Evolutionary conservation across 92 coral and sea anemone species (phyloP), one percentile per base, ranked within the genome.

Genomic region (Palythoa grandis): DNA sequence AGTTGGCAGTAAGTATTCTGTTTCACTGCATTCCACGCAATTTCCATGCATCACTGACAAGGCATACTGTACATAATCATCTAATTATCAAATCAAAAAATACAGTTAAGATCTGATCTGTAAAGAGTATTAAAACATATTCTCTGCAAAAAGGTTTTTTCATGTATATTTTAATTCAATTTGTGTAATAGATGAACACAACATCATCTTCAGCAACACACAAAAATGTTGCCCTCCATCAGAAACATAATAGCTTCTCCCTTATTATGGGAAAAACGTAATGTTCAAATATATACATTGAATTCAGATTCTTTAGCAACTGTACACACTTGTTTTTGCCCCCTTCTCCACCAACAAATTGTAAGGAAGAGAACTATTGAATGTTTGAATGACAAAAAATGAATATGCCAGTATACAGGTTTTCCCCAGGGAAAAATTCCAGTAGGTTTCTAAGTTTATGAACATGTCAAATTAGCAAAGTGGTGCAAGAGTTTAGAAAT

Each of bases 51-150:
- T 69, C 47, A 69, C 74, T 43, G 24, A 37, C 48, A 69, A 69
- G 74, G 74, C n/a, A n/a, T n/a, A n/a, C n/a, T n/a, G n/a, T n/a
- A n/a, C 74, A 69, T 69, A 69, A 69, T 69, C 74, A n/a, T n/a
- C n/a, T n/a, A n/a, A n/a, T 23, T 0, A 69, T 69, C 40, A 69
- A 69, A 24, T 4, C 38, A 67, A 67, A 67, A 67, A 19, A 67
- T 67, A 67, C 1, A 67, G 19, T 19, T 67, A 68, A 68, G 38
- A 68, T 68, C 2, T n/a, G n/a, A 68, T 68, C 37, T 68, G 72
- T 68, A 68, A 29, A 68, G 11, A 68, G 72, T 68, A 65, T 68
- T 68, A 68, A 68, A 68, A 4, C 72, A 68, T 68, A 68, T 68
- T 68, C 2, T 68, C 8, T 68, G 72, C 22, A 68, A 68, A 29